phyloP scores from a whole-genome alignment of 1,140 invertebrate species.

The Triops cancriformis region DNA sequence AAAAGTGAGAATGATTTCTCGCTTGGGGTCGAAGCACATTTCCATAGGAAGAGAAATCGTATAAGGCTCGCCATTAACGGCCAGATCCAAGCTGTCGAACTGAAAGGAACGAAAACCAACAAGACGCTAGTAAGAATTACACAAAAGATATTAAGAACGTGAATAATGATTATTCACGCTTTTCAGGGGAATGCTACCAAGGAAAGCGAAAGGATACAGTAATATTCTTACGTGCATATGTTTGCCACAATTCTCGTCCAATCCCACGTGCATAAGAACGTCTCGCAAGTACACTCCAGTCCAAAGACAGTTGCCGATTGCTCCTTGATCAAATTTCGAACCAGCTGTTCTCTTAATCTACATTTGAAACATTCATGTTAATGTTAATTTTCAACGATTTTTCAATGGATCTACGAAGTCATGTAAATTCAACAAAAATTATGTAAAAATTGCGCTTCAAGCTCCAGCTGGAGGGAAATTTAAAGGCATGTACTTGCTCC shows the following conservation, averaged over 20 bases:
- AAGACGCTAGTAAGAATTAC: not conserved
- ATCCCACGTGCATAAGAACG: slow-evolving; percentile 37
- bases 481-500: slow-evolving; percentile 30
- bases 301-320: slow-evolving; percentile 55
- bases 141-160: not conserved
- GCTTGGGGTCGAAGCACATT: slow-evolving; percentile 44
- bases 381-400: no score
- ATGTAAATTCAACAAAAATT: no score
- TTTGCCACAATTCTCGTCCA: slow-evolving; percentile 38
- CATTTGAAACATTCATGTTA: slow-evolving; percentile 43
- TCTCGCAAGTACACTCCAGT: slow-evolving; percentile 45
- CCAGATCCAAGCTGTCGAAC: slow-evolving; percentile 46
- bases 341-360: slow-evolving; percentile 35
- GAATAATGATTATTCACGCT: no score
- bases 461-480: not conserved
- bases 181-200: no score
- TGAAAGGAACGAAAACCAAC: slow-evolving; percentile 22
- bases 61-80: slow-evolving; percentile 43
- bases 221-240: slow-evolving; percentile 40
- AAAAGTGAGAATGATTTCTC: slow-evolving; percentile 51
- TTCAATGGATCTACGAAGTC: no score
- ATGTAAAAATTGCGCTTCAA: slow-evolving; percentile 33
- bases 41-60: slow-evolving; percentile 52
- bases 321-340: slow-evolving; percentile 49
- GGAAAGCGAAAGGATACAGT: no score